Conservation (phyloP, 1,140 invertebrate genomes). For the Drosophila biarmipes region DNA sequence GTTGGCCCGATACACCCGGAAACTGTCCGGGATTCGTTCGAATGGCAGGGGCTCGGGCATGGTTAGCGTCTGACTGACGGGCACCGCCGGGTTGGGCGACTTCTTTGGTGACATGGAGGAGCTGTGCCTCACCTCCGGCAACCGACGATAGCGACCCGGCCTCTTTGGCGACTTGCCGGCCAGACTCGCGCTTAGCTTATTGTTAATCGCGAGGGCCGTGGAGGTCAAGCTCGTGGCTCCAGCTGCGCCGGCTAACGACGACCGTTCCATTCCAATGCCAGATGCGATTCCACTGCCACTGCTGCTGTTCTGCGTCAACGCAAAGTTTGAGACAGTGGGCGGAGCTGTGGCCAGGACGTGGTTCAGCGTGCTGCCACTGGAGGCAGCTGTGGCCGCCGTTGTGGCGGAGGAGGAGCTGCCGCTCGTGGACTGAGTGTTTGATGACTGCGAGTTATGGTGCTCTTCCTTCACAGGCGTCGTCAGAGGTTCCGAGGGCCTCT, state of each 20-base stretch:
- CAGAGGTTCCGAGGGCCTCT: conserved; percentile 82
- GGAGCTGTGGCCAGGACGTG: conserved; percentile 37
- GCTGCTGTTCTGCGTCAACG: conserved; percentile 61
- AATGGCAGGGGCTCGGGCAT: conserved; percentile 60
- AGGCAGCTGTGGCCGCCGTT: conserved; percentile 81
- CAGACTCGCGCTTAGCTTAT: conserved; percentile 54
- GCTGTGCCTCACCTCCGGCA: conserved; percentile 60
- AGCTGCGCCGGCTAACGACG: conserved; percentile 20
- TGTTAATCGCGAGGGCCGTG: conserved; percentile 58
- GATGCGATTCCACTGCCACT: conserved; percentile 12
- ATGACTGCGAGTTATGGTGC: conserved; percentile 76
- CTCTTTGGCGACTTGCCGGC: conserved; percentile 76
- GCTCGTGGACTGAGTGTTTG: conserved; percentile 84
- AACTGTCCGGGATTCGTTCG: conserved; percentile 83
- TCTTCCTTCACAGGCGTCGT: conserved; percentile 84
- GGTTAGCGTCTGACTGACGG: conserved; percentile 21
- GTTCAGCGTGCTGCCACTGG: conserved; percentile 44
- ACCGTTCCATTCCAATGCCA: neutral
- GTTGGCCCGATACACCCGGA: conserved; percentile 81
- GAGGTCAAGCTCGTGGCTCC: conserved; percentile 43
- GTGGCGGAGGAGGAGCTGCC: conserved; percentile 68
- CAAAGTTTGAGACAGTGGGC: conserved; percentile 47
- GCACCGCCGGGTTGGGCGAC: conserved; percentile 68
- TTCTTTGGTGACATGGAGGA: conserved; percentile 83
- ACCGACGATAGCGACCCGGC: conserved; percentile 69